Evolutionary conservation across 2,113 vertebrate genomes (phyloP).

Genomic region (Poeciliopsis turrubarensis): DNA sequence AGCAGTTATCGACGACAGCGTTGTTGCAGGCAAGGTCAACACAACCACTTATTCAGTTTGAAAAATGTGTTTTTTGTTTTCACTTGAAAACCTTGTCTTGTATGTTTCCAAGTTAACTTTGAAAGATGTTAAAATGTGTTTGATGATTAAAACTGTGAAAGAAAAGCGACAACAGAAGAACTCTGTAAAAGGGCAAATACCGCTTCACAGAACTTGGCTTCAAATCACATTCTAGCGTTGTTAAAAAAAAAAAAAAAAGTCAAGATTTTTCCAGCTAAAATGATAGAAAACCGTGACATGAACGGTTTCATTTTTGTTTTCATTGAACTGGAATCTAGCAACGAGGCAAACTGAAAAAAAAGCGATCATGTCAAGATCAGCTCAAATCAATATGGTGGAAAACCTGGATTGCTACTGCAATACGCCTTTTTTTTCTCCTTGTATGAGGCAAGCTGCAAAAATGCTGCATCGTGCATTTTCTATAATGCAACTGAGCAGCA

Average conservation of each 20-base stretch:
- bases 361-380: background rate
- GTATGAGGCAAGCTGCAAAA: constrained; percentile 11
- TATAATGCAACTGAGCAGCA: constrained; percentile 32
- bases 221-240: background rate
- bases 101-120: background rate
- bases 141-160: too few relatives aligned
- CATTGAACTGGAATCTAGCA: background rate
- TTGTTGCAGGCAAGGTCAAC: background rate
- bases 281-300: background rate
- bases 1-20: background rate
- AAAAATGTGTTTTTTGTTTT: too few relatives aligned
- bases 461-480: constrained; percentile 27
- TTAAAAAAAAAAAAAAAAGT: background rate
- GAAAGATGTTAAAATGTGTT: background rate
- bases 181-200: background rate
- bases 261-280: background rate
- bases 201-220: background rate
- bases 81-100: background rate
- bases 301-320: background rate
- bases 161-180: too few relatives aligned
- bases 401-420: constrained; percentile 6
- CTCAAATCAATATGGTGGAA: background rate
- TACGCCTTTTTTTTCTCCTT: background rate
- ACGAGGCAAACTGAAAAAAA: background rate
- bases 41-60: background rate